phyloP scores from a whole-genome alignment of 2,113 vertebrate genomes.

The Isurus oxyrinchus region DNA sequence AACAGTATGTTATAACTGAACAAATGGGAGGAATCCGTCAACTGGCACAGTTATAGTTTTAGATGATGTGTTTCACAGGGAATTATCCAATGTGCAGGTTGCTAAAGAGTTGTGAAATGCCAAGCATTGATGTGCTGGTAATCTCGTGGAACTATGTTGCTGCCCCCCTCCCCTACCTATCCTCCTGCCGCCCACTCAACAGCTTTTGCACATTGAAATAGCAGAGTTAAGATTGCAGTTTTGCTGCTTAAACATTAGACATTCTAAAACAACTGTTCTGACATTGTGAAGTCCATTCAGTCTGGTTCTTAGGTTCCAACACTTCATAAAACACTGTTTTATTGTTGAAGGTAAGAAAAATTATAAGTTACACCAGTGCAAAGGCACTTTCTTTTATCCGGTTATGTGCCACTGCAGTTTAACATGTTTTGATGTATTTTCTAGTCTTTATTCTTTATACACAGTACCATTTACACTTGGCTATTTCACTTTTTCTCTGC shows the following conservation, averaged over 20 bases:
- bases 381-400: not conserved
- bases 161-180: no score
- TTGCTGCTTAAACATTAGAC: not conserved
- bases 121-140: not conserved
- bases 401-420: not conserved
- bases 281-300: not conserved
- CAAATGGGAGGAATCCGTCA: not conserved
- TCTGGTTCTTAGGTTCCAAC: not conserved
- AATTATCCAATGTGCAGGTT: not conserved
- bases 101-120: not conserved
- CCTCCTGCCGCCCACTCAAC: not conserved
- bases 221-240: not conserved
- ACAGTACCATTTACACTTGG: not conserved
- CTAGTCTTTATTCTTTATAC: not conserved
- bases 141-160: not conserved
- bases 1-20: not conserved
- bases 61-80: not conserved
- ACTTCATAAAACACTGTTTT: not conserved
- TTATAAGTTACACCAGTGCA: not conserved
- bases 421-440: not conserved
- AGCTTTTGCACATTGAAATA: not conserved
- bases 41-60: not conserved
- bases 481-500: not conserved
- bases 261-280: not conserved
- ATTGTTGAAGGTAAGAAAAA: not conserved